Evolutionary conservation across 92 coral and sea anemone genomes (phyloP).

Genomic region (Porites cylindrica): DNA sequence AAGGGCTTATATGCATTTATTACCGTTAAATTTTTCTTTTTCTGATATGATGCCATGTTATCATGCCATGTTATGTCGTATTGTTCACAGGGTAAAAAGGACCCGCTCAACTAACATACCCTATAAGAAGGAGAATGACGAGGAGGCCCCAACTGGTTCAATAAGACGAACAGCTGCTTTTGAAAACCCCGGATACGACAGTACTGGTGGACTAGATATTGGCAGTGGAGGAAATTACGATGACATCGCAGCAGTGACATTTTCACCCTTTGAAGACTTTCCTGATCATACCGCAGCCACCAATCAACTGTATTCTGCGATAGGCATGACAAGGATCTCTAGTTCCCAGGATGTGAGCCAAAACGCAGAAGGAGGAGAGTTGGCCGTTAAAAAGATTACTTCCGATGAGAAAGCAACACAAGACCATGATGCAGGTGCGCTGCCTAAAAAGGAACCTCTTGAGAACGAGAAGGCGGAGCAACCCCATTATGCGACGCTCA

Average conservation of each 20-base stretch:
- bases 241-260: neutral
- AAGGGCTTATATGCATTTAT: neutral
- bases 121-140: slow-evolving; percentile 11
- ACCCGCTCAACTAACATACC: neutral
- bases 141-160: neutral
- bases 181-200: slow-evolving; percentile 49
- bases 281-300: slow-evolving; percentile 2
- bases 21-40: neutral
- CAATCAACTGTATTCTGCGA: slow-evolving; percentile 30
- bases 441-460: slow-evolving; percentile 28
- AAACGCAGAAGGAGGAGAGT: neutral
- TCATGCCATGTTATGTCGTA: neutral
- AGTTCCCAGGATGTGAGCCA: neutral
- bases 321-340: slow-evolving; percentile 23
- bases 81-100: neutral
- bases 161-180: slow-evolving; percentile 35
- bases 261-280: slow-evolving; percentile 37
- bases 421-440: slow-evolving; percentile 5
- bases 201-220: neutral
- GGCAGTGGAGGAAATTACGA: neutral
- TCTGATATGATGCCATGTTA: too few relatives aligned
- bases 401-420: neutral
- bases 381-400: neutral
- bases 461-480: neutral
- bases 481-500: neutral